phyloP scores from a whole-genome alignment of 1,140 invertebrate genomes.

The Leguminivora glycinivorella region DNA sequence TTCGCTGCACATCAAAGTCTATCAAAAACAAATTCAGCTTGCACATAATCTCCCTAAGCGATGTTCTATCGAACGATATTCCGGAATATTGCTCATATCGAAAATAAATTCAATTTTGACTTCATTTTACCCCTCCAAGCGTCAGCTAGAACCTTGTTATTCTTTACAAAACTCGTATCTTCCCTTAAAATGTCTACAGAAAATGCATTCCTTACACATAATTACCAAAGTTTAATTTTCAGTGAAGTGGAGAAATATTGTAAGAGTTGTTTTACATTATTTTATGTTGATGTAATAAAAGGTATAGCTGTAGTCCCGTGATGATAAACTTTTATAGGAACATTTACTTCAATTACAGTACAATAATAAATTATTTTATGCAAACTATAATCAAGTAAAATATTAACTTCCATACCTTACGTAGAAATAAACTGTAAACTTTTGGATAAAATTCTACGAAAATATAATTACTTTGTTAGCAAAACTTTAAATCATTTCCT shows the following conservation, averaged over 20 bases:
- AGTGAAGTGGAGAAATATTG: background rate
- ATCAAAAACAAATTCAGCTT: conserved; percentile 1
- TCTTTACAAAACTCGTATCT: background rate
- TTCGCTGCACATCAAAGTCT: background rate
- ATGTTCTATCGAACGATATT: conserved; percentile 9
- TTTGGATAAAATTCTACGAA: background rate
- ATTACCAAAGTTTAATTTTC: background rate
- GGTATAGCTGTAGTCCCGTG: background rate
- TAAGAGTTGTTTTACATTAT: background rate
- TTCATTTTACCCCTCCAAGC: background rate
- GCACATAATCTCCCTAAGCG: background rate
- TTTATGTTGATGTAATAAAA: background rate
- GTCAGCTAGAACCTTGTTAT: background rate
- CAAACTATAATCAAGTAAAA: background rate
- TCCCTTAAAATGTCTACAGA: background rate
- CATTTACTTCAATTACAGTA: background rate
- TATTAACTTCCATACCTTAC: background rate
- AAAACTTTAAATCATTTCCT: no score
- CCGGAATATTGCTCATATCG: background rate
- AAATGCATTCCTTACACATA: background rate
- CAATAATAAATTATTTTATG: background rate
- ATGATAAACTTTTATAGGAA: background rate
- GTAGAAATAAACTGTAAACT: background rate
- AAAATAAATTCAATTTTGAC: conserved; percentile 15
- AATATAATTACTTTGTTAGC: background rate